These are phyloP conservation scores for Lasiurus cinereus DNA, from an alignment of 2,113 vertebrate species.

Conservation along the genomic window DNA sequence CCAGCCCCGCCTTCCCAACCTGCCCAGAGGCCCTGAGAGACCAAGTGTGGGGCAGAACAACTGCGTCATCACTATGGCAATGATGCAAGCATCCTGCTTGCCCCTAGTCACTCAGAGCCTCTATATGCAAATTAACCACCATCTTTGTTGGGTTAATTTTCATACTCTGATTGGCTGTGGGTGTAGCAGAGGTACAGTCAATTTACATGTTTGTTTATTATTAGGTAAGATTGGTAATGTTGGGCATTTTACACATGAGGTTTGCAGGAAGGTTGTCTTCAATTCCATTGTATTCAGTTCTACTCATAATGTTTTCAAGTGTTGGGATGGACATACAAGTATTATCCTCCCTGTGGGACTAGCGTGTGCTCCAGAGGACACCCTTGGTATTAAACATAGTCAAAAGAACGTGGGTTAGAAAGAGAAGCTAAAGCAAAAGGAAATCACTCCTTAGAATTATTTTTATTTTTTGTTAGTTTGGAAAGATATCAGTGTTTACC, in stretches of 20 bases:
- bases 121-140: too few species aligned
- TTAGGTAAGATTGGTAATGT: not conserved
- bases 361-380: not conserved
- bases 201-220: too few species aligned
- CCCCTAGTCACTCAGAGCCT: too few species aligned
- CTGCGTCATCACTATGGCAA: too few species aligned
- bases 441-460: not conserved
- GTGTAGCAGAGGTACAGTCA: too few species aligned
- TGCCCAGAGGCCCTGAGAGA: too few species aligned
- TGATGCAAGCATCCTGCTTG: too few species aligned
- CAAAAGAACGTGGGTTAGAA: not conserved
- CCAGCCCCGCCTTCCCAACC: too few species aligned
- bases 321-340: too few species aligned
- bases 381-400: not conserved
- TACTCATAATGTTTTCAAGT: not conserved
- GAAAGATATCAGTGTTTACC: not conserved
- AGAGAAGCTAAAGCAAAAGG: not conserved
- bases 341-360: not conserved
- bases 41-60: too few species aligned
- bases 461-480: constrained; percentile 2
- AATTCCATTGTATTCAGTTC: not conserved
- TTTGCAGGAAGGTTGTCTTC: not conserved
- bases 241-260: not conserved
- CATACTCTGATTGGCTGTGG: too few species aligned
- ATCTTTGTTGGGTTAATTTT: too few species aligned